phyloP scores from a whole-genome alignment of 2,888 invertebrate species.

The Byasa hedistus region DNA sequence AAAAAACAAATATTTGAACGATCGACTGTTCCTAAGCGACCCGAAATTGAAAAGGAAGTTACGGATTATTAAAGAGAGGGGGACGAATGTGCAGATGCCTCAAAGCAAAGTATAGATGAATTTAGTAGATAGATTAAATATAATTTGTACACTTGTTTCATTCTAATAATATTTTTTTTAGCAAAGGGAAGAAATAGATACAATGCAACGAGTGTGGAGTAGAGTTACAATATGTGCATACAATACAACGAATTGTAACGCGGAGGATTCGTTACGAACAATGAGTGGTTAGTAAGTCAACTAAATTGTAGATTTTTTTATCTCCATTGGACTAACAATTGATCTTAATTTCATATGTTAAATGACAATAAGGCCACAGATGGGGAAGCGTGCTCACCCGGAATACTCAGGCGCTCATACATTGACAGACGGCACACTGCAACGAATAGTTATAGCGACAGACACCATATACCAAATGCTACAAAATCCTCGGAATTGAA shows the following conservation, averaged over 20 bases:
- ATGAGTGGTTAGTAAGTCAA: conserved; percentile 62
- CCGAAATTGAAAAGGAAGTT: conserved; percentile 57
- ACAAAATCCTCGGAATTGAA: too few species aligned
- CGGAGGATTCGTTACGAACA: conserved; percentile 59
- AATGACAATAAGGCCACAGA: too few species aligned
- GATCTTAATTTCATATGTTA: too few species aligned
- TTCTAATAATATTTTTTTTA: conserved; percentile 37
- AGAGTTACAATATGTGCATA: conserved; percentile 68
- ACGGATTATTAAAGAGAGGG: conserved; percentile 67
- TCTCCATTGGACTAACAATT: too few species aligned
- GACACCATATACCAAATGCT: too few species aligned
- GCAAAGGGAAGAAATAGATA: conserved; percentile 74
- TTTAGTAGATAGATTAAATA: background rate
- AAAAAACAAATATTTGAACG: conserved; percentile 61
- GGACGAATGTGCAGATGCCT: conserved; percentile 71
- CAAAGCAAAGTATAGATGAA: conserved; percentile 62
- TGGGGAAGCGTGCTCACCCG: too few species aligned
- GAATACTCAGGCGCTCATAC: too few species aligned
- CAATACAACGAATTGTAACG: conserved; percentile 52
- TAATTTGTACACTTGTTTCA: background rate
- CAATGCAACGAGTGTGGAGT: conserved; percentile 74
- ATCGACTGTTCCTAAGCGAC: conserved; percentile 45
- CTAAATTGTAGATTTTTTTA: too few species aligned
- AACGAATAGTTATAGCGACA: too few species aligned
- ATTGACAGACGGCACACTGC: too few species aligned